phyloP scores from a whole-genome alignment of 2,113 vertebrate species.

The Rutilus rutilus region DNA sequence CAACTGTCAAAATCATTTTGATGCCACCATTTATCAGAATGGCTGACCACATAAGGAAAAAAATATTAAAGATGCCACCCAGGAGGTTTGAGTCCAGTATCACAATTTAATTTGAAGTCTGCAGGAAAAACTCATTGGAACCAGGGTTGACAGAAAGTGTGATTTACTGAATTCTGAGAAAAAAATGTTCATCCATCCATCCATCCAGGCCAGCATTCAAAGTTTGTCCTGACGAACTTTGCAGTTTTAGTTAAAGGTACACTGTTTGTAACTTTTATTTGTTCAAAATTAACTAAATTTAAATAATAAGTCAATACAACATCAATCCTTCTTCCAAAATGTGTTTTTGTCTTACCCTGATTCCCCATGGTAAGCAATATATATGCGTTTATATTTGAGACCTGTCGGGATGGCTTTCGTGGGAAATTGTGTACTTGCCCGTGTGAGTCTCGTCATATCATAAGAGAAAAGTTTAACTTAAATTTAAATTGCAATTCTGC shows the following conservation, averaged over 20 bases:
- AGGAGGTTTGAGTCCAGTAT: not conserved
- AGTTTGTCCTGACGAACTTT: not conserved
- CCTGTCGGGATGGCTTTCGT: no score
- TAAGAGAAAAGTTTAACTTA: no score
- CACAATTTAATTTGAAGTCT: not conserved
- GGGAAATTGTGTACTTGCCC: no score
- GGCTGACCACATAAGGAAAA: not conserved
- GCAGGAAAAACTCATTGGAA: not conserved
- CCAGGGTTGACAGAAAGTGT: not conserved
- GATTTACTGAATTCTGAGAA: not conserved
- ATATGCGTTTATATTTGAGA: no score
- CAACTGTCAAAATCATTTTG: constrained; percentile 14
- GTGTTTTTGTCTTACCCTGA: no score
- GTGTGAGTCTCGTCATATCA: no score
- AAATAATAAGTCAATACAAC: no score
- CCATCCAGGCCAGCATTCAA: not conserved
- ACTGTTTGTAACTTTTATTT: no score
- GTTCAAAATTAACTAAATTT: no score
- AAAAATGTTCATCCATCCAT: not conserved
- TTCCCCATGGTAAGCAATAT: no score
- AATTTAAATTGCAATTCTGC: no score
- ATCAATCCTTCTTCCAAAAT: no score
- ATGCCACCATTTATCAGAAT: constrained; percentile 3
- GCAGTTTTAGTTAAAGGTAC: not conserved
- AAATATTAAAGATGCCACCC: not conserved